Percentiles rank a stretch among this genome's conserved stretches.
phyloP scores from a whole-genome alignment of 2,113 vertebrate genomes.

The Cacatua alba region DNA sequence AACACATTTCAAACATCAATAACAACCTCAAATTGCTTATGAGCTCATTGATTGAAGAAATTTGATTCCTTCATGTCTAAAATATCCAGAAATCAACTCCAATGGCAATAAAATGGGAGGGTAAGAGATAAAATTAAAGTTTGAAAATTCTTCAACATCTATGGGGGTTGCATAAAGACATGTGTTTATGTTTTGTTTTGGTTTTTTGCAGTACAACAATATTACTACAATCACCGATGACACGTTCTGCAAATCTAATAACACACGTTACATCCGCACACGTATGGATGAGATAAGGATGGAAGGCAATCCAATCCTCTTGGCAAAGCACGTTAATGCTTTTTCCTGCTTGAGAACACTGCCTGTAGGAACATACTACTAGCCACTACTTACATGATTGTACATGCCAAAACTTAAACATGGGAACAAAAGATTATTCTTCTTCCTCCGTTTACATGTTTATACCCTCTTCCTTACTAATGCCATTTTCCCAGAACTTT shows the following conservation, averaged over 20 bases:
- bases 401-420: background rate
- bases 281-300: slow-evolving; percentile 88
- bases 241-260: slow-evolving; percentile 92
- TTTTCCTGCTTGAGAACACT: slow-evolving; percentile 91
- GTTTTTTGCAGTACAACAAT: slow-evolving; percentile 89
- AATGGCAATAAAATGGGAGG: background rate
- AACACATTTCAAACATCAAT: background rate
- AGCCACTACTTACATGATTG: background rate
- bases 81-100: background rate
- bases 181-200: background rate
- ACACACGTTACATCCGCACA: slow-evolving; percentile 88
- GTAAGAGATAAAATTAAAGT: background rate
- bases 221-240: slow-evolving; percentile 87
- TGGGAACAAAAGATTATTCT: background rate
- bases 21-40: background rate
- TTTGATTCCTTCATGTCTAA: background rate
- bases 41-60: background rate
- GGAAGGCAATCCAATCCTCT: slow-evolving; percentile 90
- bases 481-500: background rate
- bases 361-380: slow-evolving; percentile 90
- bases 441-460: slow-evolving; percentile 11
- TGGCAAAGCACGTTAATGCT: slow-evolving; percentile 90
- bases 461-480: slow-evolving; percentile 14
- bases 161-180: fast-evolving
- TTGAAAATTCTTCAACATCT: background rate